Percentiles rank a stretch among this genome's conserved stretches.
These are phyloP conservation scores for Lithobates pipiens DNA, from an alignment of 2,797 vertebrate genomes.

Conservation along the genomic window DNA sequence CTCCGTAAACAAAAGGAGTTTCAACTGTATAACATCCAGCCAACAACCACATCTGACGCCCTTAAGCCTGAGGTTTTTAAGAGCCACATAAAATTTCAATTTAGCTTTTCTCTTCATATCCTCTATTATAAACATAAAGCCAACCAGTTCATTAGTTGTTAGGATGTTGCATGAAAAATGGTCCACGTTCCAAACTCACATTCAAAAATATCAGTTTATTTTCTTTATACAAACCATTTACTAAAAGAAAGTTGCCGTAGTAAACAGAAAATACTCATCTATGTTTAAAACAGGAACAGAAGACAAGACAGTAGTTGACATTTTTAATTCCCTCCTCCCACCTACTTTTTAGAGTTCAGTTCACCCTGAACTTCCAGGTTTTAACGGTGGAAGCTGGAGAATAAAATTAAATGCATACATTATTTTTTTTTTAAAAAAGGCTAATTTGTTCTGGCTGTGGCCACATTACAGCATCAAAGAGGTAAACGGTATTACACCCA, in stretches of 20 bases:
- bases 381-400: too few species aligned
- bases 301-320: not conserved
- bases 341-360: too few species aligned
- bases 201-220: not conserved
- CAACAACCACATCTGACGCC: constrained; percentile 24
- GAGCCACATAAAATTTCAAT: not conserved
- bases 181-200: not conserved
- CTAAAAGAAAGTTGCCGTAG: not conserved
- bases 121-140: not conserved
- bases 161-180: not conserved
- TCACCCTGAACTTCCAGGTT: too few species aligned
- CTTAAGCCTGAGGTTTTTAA: not conserved
- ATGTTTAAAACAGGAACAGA: not conserved
- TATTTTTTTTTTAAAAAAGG: too few species aligned
- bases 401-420: too few species aligned
- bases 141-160: not conserved
- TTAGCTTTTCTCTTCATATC: not conserved
- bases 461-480: too few species aligned
- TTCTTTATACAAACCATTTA: not conserved
- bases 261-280: not conserved
- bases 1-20: constrained; percentile 20
- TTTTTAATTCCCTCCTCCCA: too few species aligned
- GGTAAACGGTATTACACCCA: too few species aligned
- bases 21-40: not conserved
- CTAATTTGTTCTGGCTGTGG: too few species aligned